Base-by-base conservation (phyloP, 1,140 invertebrate species). In the Sinella curviseta region DNA sequence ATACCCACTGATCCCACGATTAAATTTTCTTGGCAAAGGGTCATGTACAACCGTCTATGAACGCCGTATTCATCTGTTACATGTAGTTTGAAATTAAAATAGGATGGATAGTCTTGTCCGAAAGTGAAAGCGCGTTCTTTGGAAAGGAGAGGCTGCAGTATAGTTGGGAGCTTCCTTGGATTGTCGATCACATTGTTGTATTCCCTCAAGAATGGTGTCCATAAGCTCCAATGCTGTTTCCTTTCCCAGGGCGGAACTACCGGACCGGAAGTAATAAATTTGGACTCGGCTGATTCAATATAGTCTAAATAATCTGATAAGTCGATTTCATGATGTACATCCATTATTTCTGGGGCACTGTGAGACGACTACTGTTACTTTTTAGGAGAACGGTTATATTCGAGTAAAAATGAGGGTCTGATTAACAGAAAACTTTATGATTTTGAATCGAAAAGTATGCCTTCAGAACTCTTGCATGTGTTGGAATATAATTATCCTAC, bases 151-250 rank as follows among this genome's bases (percentile, higher is more conserved):
- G 65, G 65, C 12, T 33, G 65, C 3, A 70, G n/a, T 17, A 70
- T 31, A 33, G 65, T 31, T 14, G 65, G 65, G 8, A 70, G 65
- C 30, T 33, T 70, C 12, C 14, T 31, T 33, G 65, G 65, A 30
- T 70, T 70, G n/a, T 70, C 65, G 31, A 70, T n/a, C 8, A 70
- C 24, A 33, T 24, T 30, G 65, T 70, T 12, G 30, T 70, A 70
- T 14, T 70, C 65, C 1, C 8, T 3, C 3, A 70, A 33, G n/a
- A 70, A 2, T 31, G 65, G 65, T 1, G 28, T 70, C 65, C 65
- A 70, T 14, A 70, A 31, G 24, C 4, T 3, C 57, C 57, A 60
- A 14, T 60, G 12, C 57, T 16, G 12, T 16, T 60, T 60, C 24
- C 14, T 8, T 26, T n/a, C 24, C 39, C 39, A 48, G 20, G 39